phyloP scores from a whole-genome alignment of 2,113 vertebrate genomes.

The Rhipidura dahli region DNA sequence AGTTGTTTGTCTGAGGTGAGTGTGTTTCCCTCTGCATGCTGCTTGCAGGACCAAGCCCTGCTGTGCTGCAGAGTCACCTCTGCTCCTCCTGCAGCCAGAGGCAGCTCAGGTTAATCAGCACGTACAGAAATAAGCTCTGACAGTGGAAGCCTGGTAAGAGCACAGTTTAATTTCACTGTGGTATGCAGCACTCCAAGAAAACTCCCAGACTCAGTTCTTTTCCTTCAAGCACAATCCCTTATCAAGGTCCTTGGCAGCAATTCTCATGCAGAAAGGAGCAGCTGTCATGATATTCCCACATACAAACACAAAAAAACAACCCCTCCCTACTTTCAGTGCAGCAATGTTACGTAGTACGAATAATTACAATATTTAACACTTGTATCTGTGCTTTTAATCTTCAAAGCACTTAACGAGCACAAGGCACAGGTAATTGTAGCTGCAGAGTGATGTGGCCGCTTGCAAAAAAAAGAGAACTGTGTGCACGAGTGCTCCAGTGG shows the following conservation, averaged over 20 bases:
- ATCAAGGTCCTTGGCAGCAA: constrained; percentile 48
- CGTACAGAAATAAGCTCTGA: background rate
- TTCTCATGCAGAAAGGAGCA: constrained; percentile 35
- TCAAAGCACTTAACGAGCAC: constrained; percentile 37
- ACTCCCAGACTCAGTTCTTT: constrained; percentile 44
- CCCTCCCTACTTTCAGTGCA: constrained; percentile 45
- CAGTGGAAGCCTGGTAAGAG: background rate
- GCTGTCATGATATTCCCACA: constrained; percentile 59
- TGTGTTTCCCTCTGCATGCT: background rate
- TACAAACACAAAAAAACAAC: constrained; percentile 46
- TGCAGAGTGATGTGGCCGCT: constrained; percentile 2
- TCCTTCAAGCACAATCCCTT: constrained; percentile 41
- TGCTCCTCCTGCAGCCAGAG: background rate
- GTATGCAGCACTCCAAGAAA: constrained; percentile 64
- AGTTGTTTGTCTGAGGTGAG: background rate
- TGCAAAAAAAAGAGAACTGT: background rate
- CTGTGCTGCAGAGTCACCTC: background rate
- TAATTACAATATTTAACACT: constrained; percentile 68
- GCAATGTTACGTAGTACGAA: constrained; percentile 43
- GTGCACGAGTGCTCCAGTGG: background rate
- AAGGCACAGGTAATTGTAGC: constrained; percentile 30
- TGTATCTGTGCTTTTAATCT: constrained; percentile 64
- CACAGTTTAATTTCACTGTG: constrained; percentile 19
- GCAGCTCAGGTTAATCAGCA: background rate
- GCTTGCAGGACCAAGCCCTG: background rate